These are phyloP conservation scores for Scaptomyza polygonia DNA, from an alignment of 2,888 invertebrate species.

Conservation along the genomic window DNA sequence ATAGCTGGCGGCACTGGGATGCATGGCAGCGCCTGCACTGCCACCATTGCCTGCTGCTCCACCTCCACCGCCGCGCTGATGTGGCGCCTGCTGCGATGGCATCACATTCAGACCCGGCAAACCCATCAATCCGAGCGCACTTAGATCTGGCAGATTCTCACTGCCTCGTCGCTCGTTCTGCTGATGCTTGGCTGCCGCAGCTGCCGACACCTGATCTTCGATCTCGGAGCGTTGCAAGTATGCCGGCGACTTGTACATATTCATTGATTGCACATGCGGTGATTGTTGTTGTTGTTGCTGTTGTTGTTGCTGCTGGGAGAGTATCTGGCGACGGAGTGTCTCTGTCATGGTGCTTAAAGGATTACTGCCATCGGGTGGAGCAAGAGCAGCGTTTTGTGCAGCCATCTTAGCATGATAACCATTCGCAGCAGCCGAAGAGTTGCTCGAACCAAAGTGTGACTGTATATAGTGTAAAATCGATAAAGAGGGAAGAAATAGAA, in stretches of 20 bases:
- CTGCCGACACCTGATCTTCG: conserved; percentile 82
- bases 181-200: conserved; percentile 76
- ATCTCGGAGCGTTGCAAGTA: conserved; percentile 83
- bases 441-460: conserved; percentile 71
- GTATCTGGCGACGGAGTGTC: conserved; percentile 81
- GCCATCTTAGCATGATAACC: conserved; percentile 81
- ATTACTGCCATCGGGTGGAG: conserved; percentile 77
- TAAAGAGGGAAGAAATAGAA: not conserved
- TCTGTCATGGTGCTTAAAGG: conserved; percentile 83
- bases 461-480: conserved; percentile 1
- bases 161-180: conserved; percentile 70
- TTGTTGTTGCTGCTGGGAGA: conserved; percentile 79
- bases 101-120: conserved; percentile 82
- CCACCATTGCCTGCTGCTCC: conserved; percentile 34
- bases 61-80: conserved; percentile 45
- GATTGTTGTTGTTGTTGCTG: conserved; percentile 71
- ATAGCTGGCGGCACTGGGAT: conserved; percentile 72
- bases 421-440: conserved; percentile 71
- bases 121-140: conserved; percentile 81
- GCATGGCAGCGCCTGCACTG: conserved; percentile 62
- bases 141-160: conserved; percentile 82
- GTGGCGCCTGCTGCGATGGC: conserved; percentile 62
- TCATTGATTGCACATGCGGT: conserved; percentile 81
- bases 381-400: conserved; percentile 74
- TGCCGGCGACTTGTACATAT: conserved; percentile 83